Conservation (phyloP, 2,888 invertebrate species). For the Hypena proboscidalis region DNA sequence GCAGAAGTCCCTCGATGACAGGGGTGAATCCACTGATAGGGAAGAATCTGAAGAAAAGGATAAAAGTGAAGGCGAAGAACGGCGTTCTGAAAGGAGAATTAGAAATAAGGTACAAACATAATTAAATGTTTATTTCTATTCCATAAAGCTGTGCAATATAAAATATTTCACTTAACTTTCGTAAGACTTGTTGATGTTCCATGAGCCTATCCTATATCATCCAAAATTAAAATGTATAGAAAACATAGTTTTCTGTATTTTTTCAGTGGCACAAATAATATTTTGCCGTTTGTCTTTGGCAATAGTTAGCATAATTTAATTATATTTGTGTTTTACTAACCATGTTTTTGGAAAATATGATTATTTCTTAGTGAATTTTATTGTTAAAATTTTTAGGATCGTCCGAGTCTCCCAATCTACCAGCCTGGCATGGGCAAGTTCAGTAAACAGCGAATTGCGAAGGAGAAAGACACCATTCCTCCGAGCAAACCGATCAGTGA, state of each 20-base stretch:
- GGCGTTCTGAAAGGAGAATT: constrained; percentile 86
- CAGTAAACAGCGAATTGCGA: constrained; percentile 87
- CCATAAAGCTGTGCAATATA: too few relatives aligned
- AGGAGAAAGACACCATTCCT: constrained; percentile 71
- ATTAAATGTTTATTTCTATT: too few relatives aligned
- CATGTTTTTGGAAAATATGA: too few relatives aligned
- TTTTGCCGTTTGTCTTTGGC: too few relatives aligned
- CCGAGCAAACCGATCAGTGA: constrained; percentile 67
- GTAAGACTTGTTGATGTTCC: too few relatives aligned
- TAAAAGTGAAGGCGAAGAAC: constrained; percentile 79
- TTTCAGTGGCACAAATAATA: too few relatives aligned
- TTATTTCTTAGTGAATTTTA: constrained; percentile 9
- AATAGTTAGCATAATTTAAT: too few relatives aligned
- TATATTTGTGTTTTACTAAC: too few relatives aligned
- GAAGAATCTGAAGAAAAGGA: constrained; percentile 83
- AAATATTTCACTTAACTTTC: too few relatives aligned
- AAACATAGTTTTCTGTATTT: too few relatives aligned
- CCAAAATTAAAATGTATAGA: too few relatives aligned
- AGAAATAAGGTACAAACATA: constrained; percentile 89
- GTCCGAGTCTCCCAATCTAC: constrained; percentile 95
- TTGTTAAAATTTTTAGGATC: constrained; percentile 85
- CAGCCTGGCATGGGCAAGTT: constrained; percentile 95
- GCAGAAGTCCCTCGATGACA: constrained; percentile 85
- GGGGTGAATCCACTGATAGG: constrained; percentile 82
- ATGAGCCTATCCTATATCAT: too few relatives aligned